Evolutionary conservation across 2,797 vertebrate species (phyloP).

Genomic region (Diceros bicornis): DNA sequence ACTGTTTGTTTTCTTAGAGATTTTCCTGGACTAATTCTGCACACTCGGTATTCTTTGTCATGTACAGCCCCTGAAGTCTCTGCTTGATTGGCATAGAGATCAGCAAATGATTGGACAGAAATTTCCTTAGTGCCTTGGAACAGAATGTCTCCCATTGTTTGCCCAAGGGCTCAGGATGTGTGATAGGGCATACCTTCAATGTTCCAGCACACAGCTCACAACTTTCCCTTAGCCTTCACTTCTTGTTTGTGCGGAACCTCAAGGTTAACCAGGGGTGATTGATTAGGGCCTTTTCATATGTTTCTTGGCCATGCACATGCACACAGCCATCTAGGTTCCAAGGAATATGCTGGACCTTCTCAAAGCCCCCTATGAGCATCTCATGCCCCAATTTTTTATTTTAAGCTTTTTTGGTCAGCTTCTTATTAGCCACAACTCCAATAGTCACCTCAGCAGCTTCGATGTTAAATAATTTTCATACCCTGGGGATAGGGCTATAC

Average conservation of each 20-base stretch:
- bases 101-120: too few species aligned
- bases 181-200: neutral
- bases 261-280: neutral
- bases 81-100: too few species aligned
- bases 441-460: neutral
- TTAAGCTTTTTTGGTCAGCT: neutral
- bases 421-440: neutral
- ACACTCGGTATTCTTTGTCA: too few species aligned
- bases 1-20: too few species aligned
- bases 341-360: neutral
- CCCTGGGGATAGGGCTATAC: too few species aligned
- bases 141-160: neutral
- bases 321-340: neutral
- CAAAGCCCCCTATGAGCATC: neutral
- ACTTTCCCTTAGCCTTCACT: neutral
- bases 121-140: neutral
- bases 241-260: neutral
- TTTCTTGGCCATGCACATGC: neutral
- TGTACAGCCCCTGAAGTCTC: too few species aligned
- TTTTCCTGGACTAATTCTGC: too few species aligned
- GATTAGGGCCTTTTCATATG: neutral
- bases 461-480: neutral
- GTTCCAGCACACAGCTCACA: neutral
- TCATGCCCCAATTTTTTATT: neutral
- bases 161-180: neutral